phyloP scores from a whole-genome alignment of 2,888 invertebrate species.

The Drosophila ustulata region DNA sequence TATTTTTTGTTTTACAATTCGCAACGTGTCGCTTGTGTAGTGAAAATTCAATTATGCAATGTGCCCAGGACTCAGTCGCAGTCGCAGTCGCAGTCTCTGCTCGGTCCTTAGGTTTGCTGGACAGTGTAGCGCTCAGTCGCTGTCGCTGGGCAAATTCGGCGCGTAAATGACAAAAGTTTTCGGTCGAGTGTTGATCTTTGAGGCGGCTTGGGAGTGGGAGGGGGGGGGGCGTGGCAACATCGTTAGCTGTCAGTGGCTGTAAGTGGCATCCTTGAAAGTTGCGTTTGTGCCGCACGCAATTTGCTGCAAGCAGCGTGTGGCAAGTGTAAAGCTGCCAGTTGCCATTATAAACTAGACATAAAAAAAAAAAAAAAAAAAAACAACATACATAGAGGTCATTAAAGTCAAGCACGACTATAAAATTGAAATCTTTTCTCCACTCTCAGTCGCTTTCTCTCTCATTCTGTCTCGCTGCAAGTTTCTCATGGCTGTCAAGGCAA shows the following conservation, averaged over 20 bases:
- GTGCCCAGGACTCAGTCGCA: constrained; percentile 16
- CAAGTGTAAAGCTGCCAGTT: constrained; percentile 20
- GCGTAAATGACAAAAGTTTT: constrained; percentile 78
- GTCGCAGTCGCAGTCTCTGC: not conserved
- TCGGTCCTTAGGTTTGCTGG: constrained; percentile 1
- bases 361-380: constrained; percentile 11
- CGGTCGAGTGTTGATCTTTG: constrained; percentile 74
- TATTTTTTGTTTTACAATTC: constrained; percentile 38
- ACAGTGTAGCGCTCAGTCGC: not conserved
- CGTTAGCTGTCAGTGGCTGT: constrained; percentile 76
- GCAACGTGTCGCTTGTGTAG: constrained; percentile 50
- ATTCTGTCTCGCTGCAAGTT: not conserved
- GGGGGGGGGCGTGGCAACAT: constrained; percentile 58
- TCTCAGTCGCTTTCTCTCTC: not conserved
- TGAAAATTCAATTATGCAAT: constrained; percentile 75
- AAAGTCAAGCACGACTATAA: constrained; percentile 24
- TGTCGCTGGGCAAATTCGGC: constrained; percentile 59
- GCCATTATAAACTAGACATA: constrained; percentile 20
- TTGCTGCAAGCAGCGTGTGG: constrained; percentile 58
- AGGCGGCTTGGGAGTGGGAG: not conserved
- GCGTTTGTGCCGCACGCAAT: constrained; percentile 72
- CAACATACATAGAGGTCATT: constrained; percentile 20
- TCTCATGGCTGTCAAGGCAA: constrained; percentile 27
- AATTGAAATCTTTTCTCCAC: constrained; percentile 25
- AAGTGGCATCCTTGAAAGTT: constrained; percentile 79